phyloP scores from a whole-genome alignment of 2,797 vertebrate genomes.

The Parambassis ranga region DNA sequence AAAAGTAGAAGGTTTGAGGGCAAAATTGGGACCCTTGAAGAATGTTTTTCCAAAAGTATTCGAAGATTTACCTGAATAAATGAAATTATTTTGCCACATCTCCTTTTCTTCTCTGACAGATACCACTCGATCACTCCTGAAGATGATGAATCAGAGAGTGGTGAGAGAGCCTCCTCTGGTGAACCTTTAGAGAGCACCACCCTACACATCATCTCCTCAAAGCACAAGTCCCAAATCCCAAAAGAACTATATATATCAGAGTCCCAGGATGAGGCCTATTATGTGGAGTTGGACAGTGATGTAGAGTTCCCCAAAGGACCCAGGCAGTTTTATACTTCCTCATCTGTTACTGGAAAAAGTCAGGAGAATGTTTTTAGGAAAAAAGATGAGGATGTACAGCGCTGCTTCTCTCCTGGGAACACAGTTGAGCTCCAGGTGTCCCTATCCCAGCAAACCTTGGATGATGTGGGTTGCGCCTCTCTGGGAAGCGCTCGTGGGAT shows the following conservation, averaged over 20 bases:
- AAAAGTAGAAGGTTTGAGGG: not conserved
- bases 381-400: constrained; percentile 26
- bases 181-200: constrained; percentile 80
- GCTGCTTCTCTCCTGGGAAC: constrained; percentile 70
- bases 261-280: constrained; percentile 64
- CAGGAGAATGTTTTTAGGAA: constrained; percentile 34
- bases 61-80: no score
- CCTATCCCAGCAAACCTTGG: constrained; percentile 75
- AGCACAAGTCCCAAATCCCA: constrained; percentile 45
- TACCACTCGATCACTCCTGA: constrained; percentile 48
- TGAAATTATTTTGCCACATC: no score
- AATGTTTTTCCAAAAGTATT: no score
- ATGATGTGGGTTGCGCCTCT: constrained; percentile 55
- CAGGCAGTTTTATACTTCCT: constrained; percentile 49
- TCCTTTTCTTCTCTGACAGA: constrained; percentile 46
- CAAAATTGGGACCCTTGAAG: no score
- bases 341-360: constrained; percentile 45
- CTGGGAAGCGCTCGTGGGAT: constrained; percentile 68
- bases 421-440: constrained; percentile 89
- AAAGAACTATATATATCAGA: constrained; percentile 76
- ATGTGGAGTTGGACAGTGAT: constrained; percentile 62
- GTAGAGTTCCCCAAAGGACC: constrained; percentile 46
- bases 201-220: constrained; percentile 78
- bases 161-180: constrained; percentile 53
- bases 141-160: constrained; percentile 69